Percentiles rank a stretch among this genome's conserved stretches.
Conservation (phyloP, 2,113 vertebrate species). For the Nibea coibor region DNA sequence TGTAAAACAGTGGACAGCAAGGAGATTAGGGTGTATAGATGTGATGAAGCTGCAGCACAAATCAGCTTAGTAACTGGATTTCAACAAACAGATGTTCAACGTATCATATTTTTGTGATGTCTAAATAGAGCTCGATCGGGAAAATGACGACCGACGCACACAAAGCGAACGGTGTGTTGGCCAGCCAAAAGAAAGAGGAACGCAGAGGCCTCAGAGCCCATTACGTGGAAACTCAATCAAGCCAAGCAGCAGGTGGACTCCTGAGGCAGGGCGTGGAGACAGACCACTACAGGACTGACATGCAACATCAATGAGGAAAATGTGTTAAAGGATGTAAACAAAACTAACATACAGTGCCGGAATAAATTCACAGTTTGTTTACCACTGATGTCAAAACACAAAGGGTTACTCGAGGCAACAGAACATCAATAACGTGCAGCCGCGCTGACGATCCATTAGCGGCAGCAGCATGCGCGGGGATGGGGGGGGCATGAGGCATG, state of each 20-base stretch:
- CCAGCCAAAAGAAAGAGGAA: constrained; percentile 36
- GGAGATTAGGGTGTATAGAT: constrained; percentile 35
- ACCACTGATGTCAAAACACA: constrained; percentile 8
- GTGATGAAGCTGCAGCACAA: constrained; percentile 37
- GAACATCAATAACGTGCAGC: constrained; percentile 50
- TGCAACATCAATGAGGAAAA: constrained; percentile 37
- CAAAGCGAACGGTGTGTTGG: constrained; percentile 28
- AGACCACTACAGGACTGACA: constrained; percentile 29
- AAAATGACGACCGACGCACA: constrained; percentile 12
- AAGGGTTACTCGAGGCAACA: constrained; percentile 26
- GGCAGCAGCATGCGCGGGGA: constrained; percentile 34
- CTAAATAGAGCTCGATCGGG: constrained; percentile 11
- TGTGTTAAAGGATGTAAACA: neutral
- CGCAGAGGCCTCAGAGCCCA: constrained; percentile 14
- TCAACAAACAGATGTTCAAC: constrained; percentile 38
- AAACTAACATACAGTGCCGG: neutral
- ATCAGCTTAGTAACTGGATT: constrained; percentile 34
- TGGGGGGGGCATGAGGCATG: constrained; percentile 30
- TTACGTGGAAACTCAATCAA: constrained; percentile 19
- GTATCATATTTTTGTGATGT: constrained; percentile 23
- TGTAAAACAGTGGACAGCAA: constrained; percentile 12
- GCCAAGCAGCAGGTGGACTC: constrained; percentile 37
- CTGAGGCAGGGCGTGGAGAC: neutral
- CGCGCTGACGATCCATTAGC: constrained; percentile 42
- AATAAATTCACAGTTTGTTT: neutral